Evolutionary conservation across 2,113 vertebrate species (phyloP).

Genomic region (Ageneiosus marmoratus): DNA sequence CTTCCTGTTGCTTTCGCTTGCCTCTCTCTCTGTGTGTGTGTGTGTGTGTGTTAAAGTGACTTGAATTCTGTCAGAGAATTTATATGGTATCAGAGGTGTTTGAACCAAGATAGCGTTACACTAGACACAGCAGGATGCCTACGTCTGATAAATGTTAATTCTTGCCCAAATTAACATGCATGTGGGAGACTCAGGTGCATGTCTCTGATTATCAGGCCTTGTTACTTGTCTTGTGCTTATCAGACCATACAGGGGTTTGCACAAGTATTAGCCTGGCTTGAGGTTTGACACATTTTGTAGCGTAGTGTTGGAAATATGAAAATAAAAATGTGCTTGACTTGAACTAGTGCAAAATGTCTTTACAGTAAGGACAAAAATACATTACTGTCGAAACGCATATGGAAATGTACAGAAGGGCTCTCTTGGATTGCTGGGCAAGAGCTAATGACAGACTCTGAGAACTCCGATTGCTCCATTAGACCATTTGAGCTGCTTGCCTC

Average conservation of each 20-base stretch:
- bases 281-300: not conserved
- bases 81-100: constrained; percentile 6
- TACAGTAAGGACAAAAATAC: too few relatives aligned
- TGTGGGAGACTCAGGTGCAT: not conserved
- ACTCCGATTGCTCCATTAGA: constrained; percentile 41
- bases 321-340: not conserved
- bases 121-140: not conserved
- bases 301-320: not conserved
- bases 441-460: constrained; percentile 36
- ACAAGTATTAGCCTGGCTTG: not conserved
- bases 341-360: not conserved
- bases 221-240: constrained; percentile 17
- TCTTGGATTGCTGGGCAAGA: constrained; percentile 25
- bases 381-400: not conserved
- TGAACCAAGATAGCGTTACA: not conserved
- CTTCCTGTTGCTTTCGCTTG: constrained; percentile 32
- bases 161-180: constrained; percentile 1
- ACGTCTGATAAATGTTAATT: constrained; percentile 3
- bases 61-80: constrained; percentile 18
- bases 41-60: constrained; percentile 23
- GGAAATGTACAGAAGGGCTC: not conserved
- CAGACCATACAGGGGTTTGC: not conserved
- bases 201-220: constrained; percentile 15
- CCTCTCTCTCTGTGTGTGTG: constrained; percentile 21
- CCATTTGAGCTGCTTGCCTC: constrained; percentile 55